Base-by-base conservation (phyloP, 2,113 vertebrate species). In the Cygnus buccinator region DNA sequence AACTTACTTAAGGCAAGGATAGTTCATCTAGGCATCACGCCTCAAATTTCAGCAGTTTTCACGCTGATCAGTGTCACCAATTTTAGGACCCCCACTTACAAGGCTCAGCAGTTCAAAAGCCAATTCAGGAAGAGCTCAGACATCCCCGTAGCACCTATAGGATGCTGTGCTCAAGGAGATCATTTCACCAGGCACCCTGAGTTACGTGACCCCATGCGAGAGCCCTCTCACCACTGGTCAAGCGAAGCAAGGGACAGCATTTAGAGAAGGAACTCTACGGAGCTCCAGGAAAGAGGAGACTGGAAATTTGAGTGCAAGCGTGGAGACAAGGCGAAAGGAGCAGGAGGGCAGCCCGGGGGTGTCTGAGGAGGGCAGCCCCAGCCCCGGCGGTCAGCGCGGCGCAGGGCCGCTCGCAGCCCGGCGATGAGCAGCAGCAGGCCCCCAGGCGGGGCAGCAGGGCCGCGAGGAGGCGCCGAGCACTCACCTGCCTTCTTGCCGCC, bases 401-500 rank as follows among this genome's bases (percentile, higher is more conserved):
- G 50, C 50, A 39, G 10, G 39, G 39, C 39, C 39, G 39, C 39
- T 11, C 39, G 39, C 10, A 39, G 39, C 39, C 39, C 39, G 39
- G 39, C 39, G 39, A 39, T 39, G 39, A 39, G 39, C 39, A 52
- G 50, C 50, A 52, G 50, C 50, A 22, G 23, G 23, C 50, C 50
- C 50, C 50, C 50, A 6, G 50, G 21, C 48, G 21, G 43, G 43
- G 46, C 46, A 7, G 48, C 48, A 23, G 25, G 52, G 52, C 26
- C 25, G 52, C 25, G 52, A 23, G 48, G 52, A 54, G 25, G 8
- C 52, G 23, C 23, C 19, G 8, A 11, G 11, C 48, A 65, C 93
- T 88, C 97, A 99, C 99, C 99, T 96, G 98, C 77, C 97, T 98
- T 98, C 96, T 99, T 99, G 61, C 99, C 99, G 72, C 99, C 99